Evolutionary conservation across 2,797 vertebrate species (phyloP).

Genomic region (Crenichthys baileyi): DNA sequence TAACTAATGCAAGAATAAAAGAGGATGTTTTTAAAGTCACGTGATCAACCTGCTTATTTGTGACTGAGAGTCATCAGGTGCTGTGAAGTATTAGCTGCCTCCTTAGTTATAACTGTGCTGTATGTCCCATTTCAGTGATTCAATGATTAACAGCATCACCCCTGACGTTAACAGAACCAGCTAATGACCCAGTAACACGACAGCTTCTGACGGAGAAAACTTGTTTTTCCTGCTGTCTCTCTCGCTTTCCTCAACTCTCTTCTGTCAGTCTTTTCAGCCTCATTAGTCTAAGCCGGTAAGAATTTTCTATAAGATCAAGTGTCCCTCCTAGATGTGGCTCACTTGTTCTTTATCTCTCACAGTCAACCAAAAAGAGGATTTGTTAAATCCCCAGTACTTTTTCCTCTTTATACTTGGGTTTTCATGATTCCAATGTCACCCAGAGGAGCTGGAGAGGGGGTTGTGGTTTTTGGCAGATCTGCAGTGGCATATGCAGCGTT

Average conservation of each 20-base stretch:
- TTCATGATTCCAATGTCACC: conserved; percentile 73
- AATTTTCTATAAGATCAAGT: conserved; percentile 72
- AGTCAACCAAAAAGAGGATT: conserved; percentile 66
- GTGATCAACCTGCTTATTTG: conserved; percentile 56
- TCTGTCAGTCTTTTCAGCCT: conserved; percentile 54
- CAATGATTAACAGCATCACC: conserved; percentile 32
- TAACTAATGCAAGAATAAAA: background rate
- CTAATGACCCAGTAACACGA: conserved; percentile 34
- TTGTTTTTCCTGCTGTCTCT: conserved; percentile 45
- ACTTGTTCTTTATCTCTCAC: conserved; percentile 63
- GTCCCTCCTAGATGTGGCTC: conserved; percentile 59
- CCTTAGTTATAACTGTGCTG: conserved; percentile 31
- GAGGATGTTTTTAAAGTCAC: conserved; percentile 26
- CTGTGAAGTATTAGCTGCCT: conserved; percentile 39
- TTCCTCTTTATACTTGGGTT: conserved; percentile 52
- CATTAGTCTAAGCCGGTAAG: conserved; percentile 69
- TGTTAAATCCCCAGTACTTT: conserved; percentile 65
- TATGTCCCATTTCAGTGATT: conserved; percentile 35
- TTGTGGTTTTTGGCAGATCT: conserved; percentile 69
- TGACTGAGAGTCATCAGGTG: conserved; percentile 67
- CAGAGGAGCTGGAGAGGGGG: conserved; percentile 65
- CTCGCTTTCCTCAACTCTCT: conserved; percentile 34
- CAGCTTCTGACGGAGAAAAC: conserved; percentile 47
- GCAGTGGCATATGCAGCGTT: conserved; percentile 72
- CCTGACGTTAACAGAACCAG: conserved; percentile 30